A percentile compares a stretch with the other conserved stretches of the same genome.
phyloP scores from a whole-genome alignment of 2,888 invertebrate genomes.

The Tipula confusa region DNA sequence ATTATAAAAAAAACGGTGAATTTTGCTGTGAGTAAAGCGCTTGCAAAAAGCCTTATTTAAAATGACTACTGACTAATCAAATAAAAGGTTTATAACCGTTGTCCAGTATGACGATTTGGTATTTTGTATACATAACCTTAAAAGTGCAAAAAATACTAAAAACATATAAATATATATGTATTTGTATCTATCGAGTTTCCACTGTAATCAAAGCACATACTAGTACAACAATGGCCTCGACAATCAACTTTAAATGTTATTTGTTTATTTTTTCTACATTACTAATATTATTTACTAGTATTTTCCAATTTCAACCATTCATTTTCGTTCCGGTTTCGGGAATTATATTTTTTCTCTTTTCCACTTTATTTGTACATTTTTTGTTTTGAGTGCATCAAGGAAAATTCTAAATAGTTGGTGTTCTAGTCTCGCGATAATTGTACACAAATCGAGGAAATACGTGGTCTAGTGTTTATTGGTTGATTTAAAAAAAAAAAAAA shows the following conservation, averaged over 20 bases:
- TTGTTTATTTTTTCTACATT: background rate
- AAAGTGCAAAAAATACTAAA: too few relatives aligned
- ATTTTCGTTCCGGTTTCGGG: constrained; percentile 25
- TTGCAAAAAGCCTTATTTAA: too few relatives aligned
- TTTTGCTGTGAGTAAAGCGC: too few relatives aligned
- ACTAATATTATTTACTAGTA: background rate
- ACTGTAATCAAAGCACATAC: background rate
- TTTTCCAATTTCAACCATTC: background rate
- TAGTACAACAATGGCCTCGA: background rate
- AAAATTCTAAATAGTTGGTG: background rate
- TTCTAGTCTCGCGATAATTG: background rate
- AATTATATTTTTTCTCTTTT: background rate
- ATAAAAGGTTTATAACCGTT: too few relatives aligned
- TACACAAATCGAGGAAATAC: background rate
- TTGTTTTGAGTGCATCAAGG: background rate
- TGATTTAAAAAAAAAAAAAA: background rate
- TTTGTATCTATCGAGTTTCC: background rate
- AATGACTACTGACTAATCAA: too few relatives aligned
- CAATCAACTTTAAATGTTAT: background rate
- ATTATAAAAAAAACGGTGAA: too few relatives aligned
- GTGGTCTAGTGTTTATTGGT: too few relatives aligned
- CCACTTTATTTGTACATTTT: background rate
- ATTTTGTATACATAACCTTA: too few relatives aligned
- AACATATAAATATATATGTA: too few relatives aligned
- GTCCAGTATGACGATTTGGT: too few relatives aligned